Base-by-base conservation (phyloP, 35 echinoderm and acorn worm genomes). In the Apostichopus parvimensis region DNA sequence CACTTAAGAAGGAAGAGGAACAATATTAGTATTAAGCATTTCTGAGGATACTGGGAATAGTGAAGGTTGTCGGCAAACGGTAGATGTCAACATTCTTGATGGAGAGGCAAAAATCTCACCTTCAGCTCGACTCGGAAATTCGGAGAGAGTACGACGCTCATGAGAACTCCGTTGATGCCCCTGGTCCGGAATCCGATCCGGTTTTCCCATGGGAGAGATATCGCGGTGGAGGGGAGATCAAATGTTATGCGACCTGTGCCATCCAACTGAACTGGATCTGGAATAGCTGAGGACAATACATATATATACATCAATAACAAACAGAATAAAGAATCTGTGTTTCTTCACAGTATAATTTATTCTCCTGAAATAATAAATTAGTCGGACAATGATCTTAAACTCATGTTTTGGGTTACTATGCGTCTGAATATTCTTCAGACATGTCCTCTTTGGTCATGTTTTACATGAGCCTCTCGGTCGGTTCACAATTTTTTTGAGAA, bases 181-280 rank as follows among this genome's bases (percentile, higher is more conserved):
- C 93, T 80, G 25, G 97, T 99, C 3, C 97, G 87, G 79, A 99
- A 99, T 28, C 94, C 91, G 8, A 99, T 73, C 2, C 92, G 90
- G 86, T 96, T 99, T n/a, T 92, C 84, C 97, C 97, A 99, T 22
- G 97, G 97, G 9, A 96, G 23, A 28, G 70, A 91, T 14, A 96
- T 78, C 1, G 82, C 68, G 1, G 86, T 79, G 34, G 24, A 11
- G 3, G 77, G 45, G n/a, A 85, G 91, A 34, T 90, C 82, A 83
- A 96, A 99, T 59, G 62, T 94, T 79, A 99, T 90, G 58, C 81
- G 57, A 25, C 97, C 95, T 22, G 94, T 91, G 53, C 97, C 97
- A 70, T 94, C 77, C 79, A 99, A 96, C 22, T 93, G 92, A 6
- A 95, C 86, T 45, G 87, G 85, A 57, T 94, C 73, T 23, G 91